phyloP scores from a whole-genome alignment of 1,140 invertebrate species.

The Pemphigus obesinymphae region DNA sequence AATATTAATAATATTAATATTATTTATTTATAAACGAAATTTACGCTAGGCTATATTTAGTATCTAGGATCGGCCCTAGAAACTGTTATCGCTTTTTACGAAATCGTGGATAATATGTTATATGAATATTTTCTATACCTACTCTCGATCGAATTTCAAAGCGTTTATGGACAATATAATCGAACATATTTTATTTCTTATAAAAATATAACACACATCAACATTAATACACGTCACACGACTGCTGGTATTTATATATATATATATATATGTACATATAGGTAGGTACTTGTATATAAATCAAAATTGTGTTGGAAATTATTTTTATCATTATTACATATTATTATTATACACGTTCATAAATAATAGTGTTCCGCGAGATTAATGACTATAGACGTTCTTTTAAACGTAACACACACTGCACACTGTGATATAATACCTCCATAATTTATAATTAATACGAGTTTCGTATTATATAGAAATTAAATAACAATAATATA shows the following conservation, averaged over 20 bases:
- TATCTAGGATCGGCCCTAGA: no score
- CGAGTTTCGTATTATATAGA: not conserved
- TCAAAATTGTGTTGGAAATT: not conserved
- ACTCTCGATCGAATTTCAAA: no score
- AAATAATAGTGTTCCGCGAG: not conserved
- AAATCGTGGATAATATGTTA: no score
- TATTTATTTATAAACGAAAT: no score
- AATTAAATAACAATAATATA: not conserved
- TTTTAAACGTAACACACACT: not conserved
- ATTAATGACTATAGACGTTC: not conserved
- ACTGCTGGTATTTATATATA: not conserved
- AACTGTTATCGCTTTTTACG: no score
- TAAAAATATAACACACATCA: not conserved
- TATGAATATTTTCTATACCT: no score
- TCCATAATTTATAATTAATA: conserved; percentile 11
- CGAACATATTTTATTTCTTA: no score
- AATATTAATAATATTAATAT: no score
- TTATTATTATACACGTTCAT: not conserved
- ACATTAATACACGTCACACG: not conserved
- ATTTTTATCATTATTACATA: not conserved
- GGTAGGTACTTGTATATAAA: not conserved
- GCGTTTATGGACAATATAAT: no score
- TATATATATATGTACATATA: not conserved
- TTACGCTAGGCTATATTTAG: no score
- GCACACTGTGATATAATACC: not conserved